Evolutionary conservation across 2,888 invertebrate genomes (phyloP).

Genomic region (Caenorhabditis parvicauda): DNA sequence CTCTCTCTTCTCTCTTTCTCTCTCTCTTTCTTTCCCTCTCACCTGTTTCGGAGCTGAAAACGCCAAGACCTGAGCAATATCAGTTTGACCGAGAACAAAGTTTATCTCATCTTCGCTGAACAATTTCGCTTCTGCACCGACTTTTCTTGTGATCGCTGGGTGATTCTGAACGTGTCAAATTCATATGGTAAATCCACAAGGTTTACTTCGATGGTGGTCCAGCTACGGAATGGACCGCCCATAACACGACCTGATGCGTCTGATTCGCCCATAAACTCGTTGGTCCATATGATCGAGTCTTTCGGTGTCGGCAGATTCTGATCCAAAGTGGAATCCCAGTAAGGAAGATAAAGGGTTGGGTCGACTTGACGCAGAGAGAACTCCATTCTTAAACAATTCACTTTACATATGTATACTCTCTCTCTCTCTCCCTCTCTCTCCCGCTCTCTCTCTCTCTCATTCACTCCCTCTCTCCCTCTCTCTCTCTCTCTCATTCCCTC

Average conservation of each 20-base stretch:
- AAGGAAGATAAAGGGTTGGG: conserved; percentile 62
- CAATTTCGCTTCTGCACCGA: conserved; percentile 42
- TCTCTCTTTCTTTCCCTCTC: neutral
- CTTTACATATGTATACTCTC: conserved; percentile 1
- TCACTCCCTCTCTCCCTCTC: neutral
- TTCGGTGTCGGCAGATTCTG: conserved; percentile 54
- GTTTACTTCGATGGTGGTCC: conserved; percentile 50
- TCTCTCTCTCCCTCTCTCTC: neutral
- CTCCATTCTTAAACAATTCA: too few relatives aligned
- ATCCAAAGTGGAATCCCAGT: conserved; percentile 63
- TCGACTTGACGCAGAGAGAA: conserved; percentile 41
- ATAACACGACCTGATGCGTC: conserved; percentile 53
- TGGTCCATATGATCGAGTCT: conserved; percentile 41
- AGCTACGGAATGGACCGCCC: conserved; percentile 61
- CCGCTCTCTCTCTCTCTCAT: too few relatives aligned
- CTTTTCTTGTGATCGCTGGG: conserved; percentile 34
- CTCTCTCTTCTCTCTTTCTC: conserved; percentile 3
- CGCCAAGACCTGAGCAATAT: conserved; percentile 44
- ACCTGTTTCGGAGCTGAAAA: conserved; percentile 47
- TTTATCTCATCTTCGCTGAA: conserved; percentile 44
- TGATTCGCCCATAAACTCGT: conserved; percentile 45
- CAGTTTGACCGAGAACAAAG: conserved; percentile 28
- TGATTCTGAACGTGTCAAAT: conserved; percentile 22
- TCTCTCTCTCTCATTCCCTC: neutral
- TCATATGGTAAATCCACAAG: neutral